These are phyloP conservation scores for Chymomyza costata DNA, from an alignment of 1,140 invertebrate species.

Conservation along the genomic window DNA sequence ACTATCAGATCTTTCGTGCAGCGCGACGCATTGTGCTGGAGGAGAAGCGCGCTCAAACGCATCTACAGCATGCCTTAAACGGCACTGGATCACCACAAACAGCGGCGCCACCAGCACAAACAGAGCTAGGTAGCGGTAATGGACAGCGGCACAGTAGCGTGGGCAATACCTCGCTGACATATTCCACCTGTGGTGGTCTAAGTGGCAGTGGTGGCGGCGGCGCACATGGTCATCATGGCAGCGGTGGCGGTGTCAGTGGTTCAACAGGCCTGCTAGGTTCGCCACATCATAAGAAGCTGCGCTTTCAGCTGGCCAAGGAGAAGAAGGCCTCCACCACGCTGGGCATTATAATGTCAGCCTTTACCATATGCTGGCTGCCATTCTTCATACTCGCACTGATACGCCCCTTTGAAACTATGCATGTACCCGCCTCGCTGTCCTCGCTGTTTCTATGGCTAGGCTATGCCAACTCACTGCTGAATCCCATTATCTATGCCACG, in stretches of 20 bases:
- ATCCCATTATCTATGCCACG: slow-evolving; percentile 95
- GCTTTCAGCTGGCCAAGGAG: slow-evolving; percentile 90
- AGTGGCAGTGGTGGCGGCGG: slow-evolving; percentile 44
- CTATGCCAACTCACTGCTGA: slow-evolving; percentile 94
- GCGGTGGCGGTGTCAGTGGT: slow-evolving; percentile 59
- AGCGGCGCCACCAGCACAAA: slow-evolving; percentile 52
- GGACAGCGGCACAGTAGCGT: slow-evolving; percentile 54
- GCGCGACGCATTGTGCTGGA: slow-evolving; percentile 89
- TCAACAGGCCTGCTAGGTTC: slow-evolving; percentile 75
- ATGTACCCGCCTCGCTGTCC: slow-evolving; percentile 86
- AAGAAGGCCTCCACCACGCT: slow-evolving; percentile 96
- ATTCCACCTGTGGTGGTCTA: slow-evolving; percentile 59
- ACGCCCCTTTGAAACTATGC: slow-evolving; percentile 84
- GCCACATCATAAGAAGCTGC: slow-evolving; percentile 83
- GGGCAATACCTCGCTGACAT: slow-evolving; percentile 59
- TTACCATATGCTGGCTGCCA: slow-evolving; percentile 97
- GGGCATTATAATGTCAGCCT: slow-evolving; percentile 98
- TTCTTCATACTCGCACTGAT: slow-evolving; percentile 96
- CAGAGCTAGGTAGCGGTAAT: slow-evolving; percentile 56
- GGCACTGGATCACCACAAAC: slow-evolving; percentile 77
- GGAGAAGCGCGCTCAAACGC: slow-evolving; percentile 89
- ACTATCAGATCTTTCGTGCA: slow-evolving; percentile 92
- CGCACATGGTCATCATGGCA: slow-evolving; percentile 48
- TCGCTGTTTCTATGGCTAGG: slow-evolving; percentile 90
- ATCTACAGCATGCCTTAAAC: slow-evolving; percentile 86